Evolutionary conservation across 2,113 vertebrate genomes (phyloP).

Genomic region (Scytalopus superciliaris): DNA sequence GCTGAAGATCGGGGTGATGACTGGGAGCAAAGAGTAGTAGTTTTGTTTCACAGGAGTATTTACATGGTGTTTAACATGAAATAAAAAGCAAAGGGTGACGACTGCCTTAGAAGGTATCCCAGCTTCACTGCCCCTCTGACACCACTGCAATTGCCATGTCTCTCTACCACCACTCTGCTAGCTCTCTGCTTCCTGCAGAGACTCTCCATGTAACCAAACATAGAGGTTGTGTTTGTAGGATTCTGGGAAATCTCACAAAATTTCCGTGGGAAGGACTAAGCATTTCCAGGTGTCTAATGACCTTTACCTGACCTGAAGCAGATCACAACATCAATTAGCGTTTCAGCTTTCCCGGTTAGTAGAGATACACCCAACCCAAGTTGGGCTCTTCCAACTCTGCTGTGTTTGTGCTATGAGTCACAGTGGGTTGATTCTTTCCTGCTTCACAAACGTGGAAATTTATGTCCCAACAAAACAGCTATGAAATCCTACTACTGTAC

Average conservation of each 20-base stretch:
- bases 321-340: not conserved
- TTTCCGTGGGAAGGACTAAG: not conserved
- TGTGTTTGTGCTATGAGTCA: not conserved
- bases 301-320: conserved; percentile 35
- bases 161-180: not conserved
- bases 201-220: not conserved
- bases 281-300: not conserved
- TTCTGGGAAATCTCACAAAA: not conserved
- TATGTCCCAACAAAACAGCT: not conserved
- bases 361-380: not conserved
- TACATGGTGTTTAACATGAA: not conserved
- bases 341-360: conserved; percentile 28
- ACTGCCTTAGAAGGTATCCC: not conserved
- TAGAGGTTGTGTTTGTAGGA: not conserved
- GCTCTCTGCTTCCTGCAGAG: not conserved
- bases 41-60: not conserved
- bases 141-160: accelerated
- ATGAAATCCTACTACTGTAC: not conserved
- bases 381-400: not conserved
- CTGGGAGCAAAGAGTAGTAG: not conserved
- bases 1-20: not conserved
- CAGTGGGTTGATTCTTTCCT: not conserved
- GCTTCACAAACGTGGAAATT: not conserved
- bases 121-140: not conserved
- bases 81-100: not conserved